phyloP scores from a whole-genome alignment of 2,888 invertebrate genomes.

The Cosmopolites sordidus region DNA sequence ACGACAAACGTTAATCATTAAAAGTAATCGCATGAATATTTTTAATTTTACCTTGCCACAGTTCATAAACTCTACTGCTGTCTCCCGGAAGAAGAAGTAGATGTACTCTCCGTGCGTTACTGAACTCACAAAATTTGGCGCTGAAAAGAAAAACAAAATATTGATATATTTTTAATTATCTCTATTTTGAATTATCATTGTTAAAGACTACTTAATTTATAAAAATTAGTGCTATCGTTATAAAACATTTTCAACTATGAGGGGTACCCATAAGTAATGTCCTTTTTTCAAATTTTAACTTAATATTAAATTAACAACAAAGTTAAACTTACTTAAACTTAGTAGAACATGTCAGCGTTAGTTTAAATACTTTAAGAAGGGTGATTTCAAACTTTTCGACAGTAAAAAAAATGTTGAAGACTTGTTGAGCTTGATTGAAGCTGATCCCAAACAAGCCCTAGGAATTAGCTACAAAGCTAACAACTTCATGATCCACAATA shows the following conservation, averaged over 20 bases:
- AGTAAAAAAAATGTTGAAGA: too few species aligned
- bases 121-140: constrained; percentile 88
- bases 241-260: too few species aligned
- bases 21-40: background rate
- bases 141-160: constrained; percentile 47
- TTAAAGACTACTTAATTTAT: too few species aligned
- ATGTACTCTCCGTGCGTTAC: constrained; percentile 81
- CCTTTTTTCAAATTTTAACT: background rate
- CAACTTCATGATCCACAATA: too few species aligned
- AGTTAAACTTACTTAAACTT: background rate
- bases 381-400: too few species aligned
- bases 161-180: background rate
- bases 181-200: background rate
- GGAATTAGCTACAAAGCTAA: too few species aligned
- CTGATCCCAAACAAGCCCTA: too few species aligned
- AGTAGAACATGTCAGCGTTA: too few species aligned
- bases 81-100: constrained; percentile 87
- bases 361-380: too few species aligned
- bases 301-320: background rate
- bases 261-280: too few species aligned
- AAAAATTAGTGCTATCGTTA: too few species aligned
- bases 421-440: too few species aligned
- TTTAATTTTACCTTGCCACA: constrained; percentile 67
- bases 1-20: background rate
- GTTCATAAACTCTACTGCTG: constrained; percentile 88